Conservation (phyloP, 2,888 invertebrate genomes). For the Vandiemenella viatica region DNA sequence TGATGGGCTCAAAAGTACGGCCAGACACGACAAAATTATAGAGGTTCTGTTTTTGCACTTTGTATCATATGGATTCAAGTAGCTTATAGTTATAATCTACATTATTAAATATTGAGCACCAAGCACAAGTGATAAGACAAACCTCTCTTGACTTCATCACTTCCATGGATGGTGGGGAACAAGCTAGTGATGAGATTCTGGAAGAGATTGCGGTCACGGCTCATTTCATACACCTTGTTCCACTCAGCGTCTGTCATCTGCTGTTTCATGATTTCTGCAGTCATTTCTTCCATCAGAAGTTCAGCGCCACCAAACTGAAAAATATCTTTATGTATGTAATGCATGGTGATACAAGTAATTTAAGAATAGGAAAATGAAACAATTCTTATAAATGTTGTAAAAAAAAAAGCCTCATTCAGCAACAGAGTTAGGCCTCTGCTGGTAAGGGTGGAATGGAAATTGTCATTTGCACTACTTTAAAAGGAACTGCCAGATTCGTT, state of each 20-base stretch:
- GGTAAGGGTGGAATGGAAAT: no score
- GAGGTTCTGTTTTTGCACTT: no score
- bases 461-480: no score
- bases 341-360: background rate
- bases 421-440: no score
- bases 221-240: slow-evolving; percentile 94
- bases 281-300: slow-evolving; percentile 70
- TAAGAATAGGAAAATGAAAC: background rate
- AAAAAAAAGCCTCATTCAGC: no score
- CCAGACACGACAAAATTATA: no score
- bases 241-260: slow-evolving; percentile 90
- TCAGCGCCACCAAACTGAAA: slow-evolving; percentile 68
- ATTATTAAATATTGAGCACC: no score
- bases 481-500: no score
- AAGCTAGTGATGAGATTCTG: slow-evolving; percentile 78
- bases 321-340: background rate
- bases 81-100: no score
- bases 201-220: slow-evolving; percentile 80
- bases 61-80: no score
- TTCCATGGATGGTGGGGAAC: slow-evolving; percentile 93
- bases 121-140: no score
- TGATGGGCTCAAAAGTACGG: no score
- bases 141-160: slow-evolving; percentile 82
- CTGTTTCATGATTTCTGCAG: slow-evolving; percentile 80
- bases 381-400: background rate